Evolutionary conservation across 1,140 invertebrate genomes (phyloP), one percentile per base, ranked within the genome.

Genomic region (Formica selysi): DNA sequence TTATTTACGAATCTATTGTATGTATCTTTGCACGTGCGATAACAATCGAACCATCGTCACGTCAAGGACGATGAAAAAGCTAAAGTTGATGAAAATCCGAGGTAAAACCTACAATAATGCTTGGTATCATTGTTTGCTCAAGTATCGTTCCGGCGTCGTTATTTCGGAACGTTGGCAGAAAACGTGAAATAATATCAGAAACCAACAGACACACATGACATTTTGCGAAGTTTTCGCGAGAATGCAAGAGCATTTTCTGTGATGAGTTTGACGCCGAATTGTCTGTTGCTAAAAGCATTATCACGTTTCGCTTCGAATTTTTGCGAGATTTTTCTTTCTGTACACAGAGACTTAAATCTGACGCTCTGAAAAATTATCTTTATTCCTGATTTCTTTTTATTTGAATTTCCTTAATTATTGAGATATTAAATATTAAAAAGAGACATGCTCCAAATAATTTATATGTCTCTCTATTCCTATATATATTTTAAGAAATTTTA

Each of bases 371-470:
- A 64, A 64, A 64, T 62, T 19, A 64, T 5, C 5, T 64, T 64
- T 32, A 64, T 7, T 32, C 13, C 16, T 64, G 6, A 36, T 36
- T 64, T 64, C 5, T 62, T 62, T 32, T 62, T 13, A 36, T 32
- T 64, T 3, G 29, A 32, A 0, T 13, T 16, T 51, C 16, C 16
- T 64, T 64, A 19, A 19, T 64, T 64, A 36, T 64, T 16, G 16
- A 64, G 2, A 64, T 64, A 36, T 64, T 64, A 16, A 64, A 64
- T 64, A 29, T 29, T 19, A 51, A 51, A 51, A 64, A 64, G 13
- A 32, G 22, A 26, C 3, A 51, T 6, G 11, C 10, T 3, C 11
- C 10, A 44, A 36, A 64, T 26, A 16, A 64, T 64, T 16, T 62
- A 62, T 22, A 26, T 1, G 10, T 8, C 8, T 41, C 44, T 13